A percentile compares a stretch with the other conserved stretches of the same genome.
Evolutionary conservation across 2,797 vertebrate genomes (phyloP).

Genomic region (Platyrinchus mystaceus): DNA sequence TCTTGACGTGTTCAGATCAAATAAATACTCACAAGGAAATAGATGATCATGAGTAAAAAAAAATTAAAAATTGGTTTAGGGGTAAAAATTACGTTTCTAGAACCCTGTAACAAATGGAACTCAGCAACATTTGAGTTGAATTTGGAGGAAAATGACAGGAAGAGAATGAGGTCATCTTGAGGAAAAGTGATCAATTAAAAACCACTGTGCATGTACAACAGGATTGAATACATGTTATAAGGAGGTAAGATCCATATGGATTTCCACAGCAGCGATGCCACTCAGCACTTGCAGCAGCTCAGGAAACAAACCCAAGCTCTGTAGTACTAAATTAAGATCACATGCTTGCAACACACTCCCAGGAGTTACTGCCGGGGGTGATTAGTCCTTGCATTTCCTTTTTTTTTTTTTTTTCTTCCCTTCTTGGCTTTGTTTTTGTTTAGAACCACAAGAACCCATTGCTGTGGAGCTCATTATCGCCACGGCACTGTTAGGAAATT

Average conservation of each 20-base stretch:
- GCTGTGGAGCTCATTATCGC: not conserved
- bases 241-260: not conserved
- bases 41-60: not conserved
- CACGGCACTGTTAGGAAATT: not conserved
- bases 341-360: not conserved
- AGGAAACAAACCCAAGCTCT: not conserved
- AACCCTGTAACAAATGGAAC: not conserved
- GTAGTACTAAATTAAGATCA: constrained; percentile 20
- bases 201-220: accelerated
- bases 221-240: not conserved
- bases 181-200: not conserved
- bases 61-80: not conserved
- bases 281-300: not conserved
- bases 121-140: too few species aligned
- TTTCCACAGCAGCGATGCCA: not conserved
- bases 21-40: not conserved
- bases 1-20: not conserved
- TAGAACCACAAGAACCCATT: not conserved
- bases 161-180: not conserved
- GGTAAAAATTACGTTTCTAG: accelerated
- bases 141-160: too few species aligned
- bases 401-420: not conserved
- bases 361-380: not conserved
- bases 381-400: not conserved
- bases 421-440: not conserved